Evolutionary conservation across 2,888 invertebrate genomes (phyloP), one percentile per base, ranked within the genome.

Genomic region (Saturnia pavonia): DNA sequence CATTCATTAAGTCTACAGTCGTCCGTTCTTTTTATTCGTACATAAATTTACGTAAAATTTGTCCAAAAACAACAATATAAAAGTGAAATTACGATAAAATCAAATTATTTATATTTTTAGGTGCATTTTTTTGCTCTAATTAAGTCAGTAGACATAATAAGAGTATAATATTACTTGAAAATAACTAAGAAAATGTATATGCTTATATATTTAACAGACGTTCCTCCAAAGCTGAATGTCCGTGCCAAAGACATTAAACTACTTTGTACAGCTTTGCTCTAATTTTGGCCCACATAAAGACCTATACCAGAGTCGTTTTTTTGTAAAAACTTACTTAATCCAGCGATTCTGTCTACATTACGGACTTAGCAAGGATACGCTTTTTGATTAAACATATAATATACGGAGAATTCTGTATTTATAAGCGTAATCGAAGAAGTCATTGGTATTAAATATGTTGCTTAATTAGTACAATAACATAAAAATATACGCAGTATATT

Each of bases 181-280:
- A 60, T 25, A 1, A 22, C 12, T 57, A 9, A 25, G 12, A 25
- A 57, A 22, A 57, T 25, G 0, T 57, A n/a, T 51, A 51, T 51
- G 25, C 25, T 3, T 14, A 27, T 14, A 27, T 60, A 25, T 60
- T 60, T 60, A n/a, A 22, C 22, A 54, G 54, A 54, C 22, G 12
- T 22, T 27, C 12, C 57, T 60, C 6, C 57, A 60, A 27, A 60
- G 2, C 27, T 22, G 22, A 22, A 27, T 60, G 54, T 2, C 25
- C 6, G 57, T 60, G 57, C 57, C 57, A 60, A 60, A 27, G 27
- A 60, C 14, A 60, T 60, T 60, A 60, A 60, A 60, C 27, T 60
- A 60, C 57, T 60, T 60, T 12, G 25, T 60, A 27, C 57, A 60
- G 14, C 25, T 60, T 60, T 60, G 57, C 27, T 60, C 57, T 60